These are phyloP conservation scores for Callitettix versicolor DNA, from an alignment of 1,140 invertebrate species.

Conservation along the genomic window DNA sequence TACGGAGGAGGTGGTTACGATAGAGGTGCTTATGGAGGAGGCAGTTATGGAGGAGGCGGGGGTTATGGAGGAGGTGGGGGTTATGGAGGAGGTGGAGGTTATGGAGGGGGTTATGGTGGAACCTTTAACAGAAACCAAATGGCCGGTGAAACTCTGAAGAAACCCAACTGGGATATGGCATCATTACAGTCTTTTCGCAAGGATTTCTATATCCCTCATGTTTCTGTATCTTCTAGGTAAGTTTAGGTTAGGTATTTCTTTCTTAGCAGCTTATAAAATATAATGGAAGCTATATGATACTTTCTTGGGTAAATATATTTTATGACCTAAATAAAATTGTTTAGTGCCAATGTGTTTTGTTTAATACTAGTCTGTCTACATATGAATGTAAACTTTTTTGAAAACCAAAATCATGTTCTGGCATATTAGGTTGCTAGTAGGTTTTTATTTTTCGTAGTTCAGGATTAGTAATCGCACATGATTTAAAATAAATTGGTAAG, in stretches of 20 bases:
- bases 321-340: too few relatives aligned
- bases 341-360: not conserved
- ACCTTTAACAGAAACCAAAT: slow-evolving; percentile 25
- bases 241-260: slow-evolving; percentile 56
- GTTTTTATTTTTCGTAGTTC: too few relatives aligned
- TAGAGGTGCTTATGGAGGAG: slow-evolving; percentile 7
- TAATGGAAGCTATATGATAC: not conserved
- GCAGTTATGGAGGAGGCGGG: slow-evolving; percentile 11
- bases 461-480: too few relatives aligned
- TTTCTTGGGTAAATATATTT: too few relatives aligned
- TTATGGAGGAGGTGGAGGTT: slow-evolving; percentile 17
- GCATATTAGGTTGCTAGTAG: too few relatives aligned
- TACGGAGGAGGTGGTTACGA: slow-evolving; percentile 14
- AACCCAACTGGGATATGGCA: slow-evolving; percentile 72
- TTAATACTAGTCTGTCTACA: too few relatives aligned
- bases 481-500: too few relatives aligned
- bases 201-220: slow-evolving; percentile 82
- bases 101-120: slow-evolving; percentile 15
- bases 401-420: too few relatives aligned
- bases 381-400: too few relatives aligned
- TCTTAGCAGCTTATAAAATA: slow-evolving; percentile 21
- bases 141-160: slow-evolving; percentile 69
- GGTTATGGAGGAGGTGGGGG: slow-evolving; percentile 23
- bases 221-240: slow-evolving; percentile 55
- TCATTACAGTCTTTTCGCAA: slow-evolving; percentile 76